Conservation (phyloP, 64 coral and sea anemone genomes). For the Montipora capricornis region DNA sequence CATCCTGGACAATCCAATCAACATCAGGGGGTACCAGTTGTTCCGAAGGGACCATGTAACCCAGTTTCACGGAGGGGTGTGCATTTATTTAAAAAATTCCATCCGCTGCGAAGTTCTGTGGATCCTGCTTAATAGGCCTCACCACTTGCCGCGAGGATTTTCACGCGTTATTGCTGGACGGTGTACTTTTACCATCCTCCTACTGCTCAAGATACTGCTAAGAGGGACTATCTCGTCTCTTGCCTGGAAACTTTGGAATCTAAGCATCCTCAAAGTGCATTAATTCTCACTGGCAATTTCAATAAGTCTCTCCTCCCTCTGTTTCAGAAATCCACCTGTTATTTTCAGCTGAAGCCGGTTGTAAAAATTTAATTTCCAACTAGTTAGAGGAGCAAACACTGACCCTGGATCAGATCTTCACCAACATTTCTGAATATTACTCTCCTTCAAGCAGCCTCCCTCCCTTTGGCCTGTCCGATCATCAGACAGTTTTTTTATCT, state of each 20-base stretch:
- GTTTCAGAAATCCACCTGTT: no score
- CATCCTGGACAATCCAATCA: neutral
- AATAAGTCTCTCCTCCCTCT: no score
- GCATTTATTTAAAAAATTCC: neutral
- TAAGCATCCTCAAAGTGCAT: no score
- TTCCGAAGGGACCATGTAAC: no score
- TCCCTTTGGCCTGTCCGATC: no score
- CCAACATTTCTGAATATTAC: slow-evolving; percentile 5
- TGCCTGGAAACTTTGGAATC: no score
- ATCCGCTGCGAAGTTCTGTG: neutral
- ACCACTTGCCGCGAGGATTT: slow-evolving; percentile 10
- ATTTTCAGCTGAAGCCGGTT: neutral
- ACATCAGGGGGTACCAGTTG: neutral
- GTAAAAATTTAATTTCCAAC: neutral
- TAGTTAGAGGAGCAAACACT: neutral
- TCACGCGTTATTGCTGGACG: neutral
- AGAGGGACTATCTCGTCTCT: neutral
- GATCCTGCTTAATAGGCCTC: neutral
- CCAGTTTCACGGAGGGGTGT: slow-evolving; percentile 1
- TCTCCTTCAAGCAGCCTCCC: neutral
- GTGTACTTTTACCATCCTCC: slow-evolving; percentile 8
- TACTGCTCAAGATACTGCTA: neutral
- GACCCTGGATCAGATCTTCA: slow-evolving; percentile 8
- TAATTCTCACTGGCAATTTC: no score
- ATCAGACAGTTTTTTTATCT: neutral